Base-by-base conservation (phyloP, 2,797 vertebrate genomes). In the Bradypodion ventrale region DNA sequence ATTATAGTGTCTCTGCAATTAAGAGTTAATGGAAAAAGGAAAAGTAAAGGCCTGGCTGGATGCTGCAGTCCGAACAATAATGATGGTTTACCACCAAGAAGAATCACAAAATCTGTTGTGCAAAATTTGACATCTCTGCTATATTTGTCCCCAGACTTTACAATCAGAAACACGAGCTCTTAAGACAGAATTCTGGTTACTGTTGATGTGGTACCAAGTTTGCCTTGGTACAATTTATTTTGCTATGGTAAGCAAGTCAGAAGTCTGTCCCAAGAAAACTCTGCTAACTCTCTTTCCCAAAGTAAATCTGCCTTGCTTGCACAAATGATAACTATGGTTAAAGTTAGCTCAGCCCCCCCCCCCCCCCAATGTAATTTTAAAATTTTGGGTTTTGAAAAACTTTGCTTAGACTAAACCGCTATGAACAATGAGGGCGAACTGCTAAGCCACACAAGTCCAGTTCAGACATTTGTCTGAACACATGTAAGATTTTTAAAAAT, bases 1-100 rank as follows among this genome's bases (percentile, higher is more conserved):
- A 89, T 96, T 97, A 97, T 98, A 99, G 97, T 98, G 98, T 98
- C 98, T 99, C 99, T 99, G 94, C 91, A 96, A 96, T 94, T 91
- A 92, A 92, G 94, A 95, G 93, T 92, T 90, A 91, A 93, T 89
- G 91, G 90, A 93, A 89, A 91, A 89, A 85, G 93, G 91, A 23
- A 93, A 93, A 84, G 93, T 89, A 92, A 94, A 94, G 83, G 77
- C 92, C 89, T 90, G 85, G 92, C 80, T 89, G 88, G 88, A 91
- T 89, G 90, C 83, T 93, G 85, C 80, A 93, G 91, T 92, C 83
- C 87, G 85, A 85, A 91, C 37, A 87, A 75, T 82, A 80, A 80
- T 72, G 80, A 84, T 87, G 89, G 92, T 80, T 91, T 85, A 60
- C 37, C 29, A 83, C 91, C 89, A 87, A 85, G 83, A 86, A 82